phyloP scores from a whole-genome alignment of 2,888 invertebrate genomes.

The Archaeoteleia sp. region DNA sequence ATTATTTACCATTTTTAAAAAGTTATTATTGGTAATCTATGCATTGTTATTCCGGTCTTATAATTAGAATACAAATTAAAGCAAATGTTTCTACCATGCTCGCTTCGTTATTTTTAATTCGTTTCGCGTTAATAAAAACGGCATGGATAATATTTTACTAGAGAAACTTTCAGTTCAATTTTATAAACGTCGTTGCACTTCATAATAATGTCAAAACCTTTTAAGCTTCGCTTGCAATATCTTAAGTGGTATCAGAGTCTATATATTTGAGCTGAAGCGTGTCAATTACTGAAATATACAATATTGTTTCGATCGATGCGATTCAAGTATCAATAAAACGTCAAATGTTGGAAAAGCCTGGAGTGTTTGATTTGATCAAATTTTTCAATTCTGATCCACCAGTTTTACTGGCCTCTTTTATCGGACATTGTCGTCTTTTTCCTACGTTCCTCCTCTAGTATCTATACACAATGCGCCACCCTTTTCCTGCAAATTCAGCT shows the following conservation, averaged over 20 bases:
- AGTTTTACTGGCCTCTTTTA: slow-evolving; percentile 45
- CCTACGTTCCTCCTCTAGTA: slow-evolving; percentile 27
- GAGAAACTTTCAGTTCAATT: no score
- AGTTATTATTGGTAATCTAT: no score
- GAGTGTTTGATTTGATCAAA: slow-evolving; percentile 47
- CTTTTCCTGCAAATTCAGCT: slow-evolving; percentile 58
- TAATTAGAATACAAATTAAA: no score
- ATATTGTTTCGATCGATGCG: slow-evolving; percentile 36
- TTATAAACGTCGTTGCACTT: background rate
- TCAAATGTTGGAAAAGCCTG: slow-evolving; percentile 36
- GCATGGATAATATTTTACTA: no score
- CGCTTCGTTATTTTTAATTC: no score
- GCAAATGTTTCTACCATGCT: no score
- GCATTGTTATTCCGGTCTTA: no score
- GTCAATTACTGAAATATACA: slow-evolving; percentile 46
- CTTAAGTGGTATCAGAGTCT: slow-evolving; percentile 11
- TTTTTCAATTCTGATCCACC: slow-evolving; percentile 47
- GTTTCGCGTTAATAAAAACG: no score
- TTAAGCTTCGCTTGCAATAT: background rate
- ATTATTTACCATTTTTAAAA: no score
- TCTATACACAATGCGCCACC: slow-evolving; percentile 48
- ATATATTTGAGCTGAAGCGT: slow-evolving; percentile 24
- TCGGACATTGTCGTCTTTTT: slow-evolving; percentile 50
- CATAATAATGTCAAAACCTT: slow-evolving; percentile 5
- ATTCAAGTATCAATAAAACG: slow-evolving; percentile 53